Base-by-base conservation (phyloP, 1,140 invertebrate species). In the Eurosta solidaginis region DNA sequence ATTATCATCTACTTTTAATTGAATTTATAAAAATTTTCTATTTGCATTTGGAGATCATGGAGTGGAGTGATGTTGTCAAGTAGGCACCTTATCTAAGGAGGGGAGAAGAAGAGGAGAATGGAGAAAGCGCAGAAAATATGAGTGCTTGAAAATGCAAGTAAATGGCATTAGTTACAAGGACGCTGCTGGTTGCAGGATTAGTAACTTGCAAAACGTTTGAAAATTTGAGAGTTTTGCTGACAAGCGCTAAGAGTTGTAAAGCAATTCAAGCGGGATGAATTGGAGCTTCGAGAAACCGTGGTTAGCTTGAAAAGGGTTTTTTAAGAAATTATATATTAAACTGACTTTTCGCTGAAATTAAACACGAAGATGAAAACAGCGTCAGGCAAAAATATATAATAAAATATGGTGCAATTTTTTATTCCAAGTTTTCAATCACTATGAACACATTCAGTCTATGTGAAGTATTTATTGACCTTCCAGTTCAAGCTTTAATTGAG, bases 1-100 rank as follows among this genome's bases (percentile, higher is more conserved):
- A 68, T 68, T 68, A 68, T n/a, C n/a, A n/a, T n/a, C 59, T 68
- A 33, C 59, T 68, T 68, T 68, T 68, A 68, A 68, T 68, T 68
- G 59, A 68, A 68, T 68, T 68, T 68, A 68, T 68, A 68, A 68
- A 68, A 68, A 68, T 68, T 40, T n/a, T n/a, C n/a, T 68, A 68
- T 68, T 68, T 68, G 59, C 59, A 40, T 68, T 40, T n/a, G 59
- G 40, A 33, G 9, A 17, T 7, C 17, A 29, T 36, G 9, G n/a
- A 59, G 54, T 36, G 27, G 17, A n/a, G n/a, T n/a, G n/a, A n/a
- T n/a, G n/a, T n/a, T n/a, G n/a, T n/a, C n/a, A n/a, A n/a, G n/a
- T n/a, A n/a, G n/a, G n/a, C n/a, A n/a, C n/a, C n/a, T n/a, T n/a
- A n/a, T n/a, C n/a, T n/a, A 52, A 1, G 6, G 20, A 6, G 12